A percentile compares a stretch with the other conserved stretches of the same genome.
phyloP scores from a whole-genome alignment of 2,113 vertebrate species.

The Charadrius vociferus region DNA sequence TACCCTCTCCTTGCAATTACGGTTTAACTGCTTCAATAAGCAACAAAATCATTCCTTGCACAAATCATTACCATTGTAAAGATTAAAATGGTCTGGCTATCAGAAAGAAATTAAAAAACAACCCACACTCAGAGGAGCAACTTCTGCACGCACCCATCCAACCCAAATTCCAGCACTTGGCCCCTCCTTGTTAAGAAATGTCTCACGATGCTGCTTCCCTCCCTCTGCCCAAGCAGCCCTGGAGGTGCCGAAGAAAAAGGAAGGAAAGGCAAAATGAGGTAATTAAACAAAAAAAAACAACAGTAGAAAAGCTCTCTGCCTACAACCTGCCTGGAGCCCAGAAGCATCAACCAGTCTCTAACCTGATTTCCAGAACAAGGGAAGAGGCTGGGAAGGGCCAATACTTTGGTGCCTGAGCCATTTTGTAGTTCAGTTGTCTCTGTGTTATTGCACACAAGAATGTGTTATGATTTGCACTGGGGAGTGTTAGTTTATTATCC shows the following conservation, averaged over 20 bases:
- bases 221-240: not conserved
- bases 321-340: not conserved
- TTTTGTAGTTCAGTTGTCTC: not conserved
- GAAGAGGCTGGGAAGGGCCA: not conserved
- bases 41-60: slow-evolving; percentile 35
- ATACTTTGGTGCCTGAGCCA: not conserved
- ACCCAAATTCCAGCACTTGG: not conserved
- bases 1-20: slow-evolving; percentile 40
- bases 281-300: not conserved
- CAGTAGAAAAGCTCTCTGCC: not conserved
- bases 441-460: not conserved
- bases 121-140: not conserved
- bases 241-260: not conserved
- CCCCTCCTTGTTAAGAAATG: not conserved
- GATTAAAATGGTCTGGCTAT: slow-evolving; percentile 26
- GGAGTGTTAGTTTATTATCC: not conserved
- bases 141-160: not conserved
- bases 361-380: not conserved
- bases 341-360: not conserved
- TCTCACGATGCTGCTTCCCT: not conserved
- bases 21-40: slow-evolving; percentile 51
- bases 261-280: not conserved
- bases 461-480: not conserved
- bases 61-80: slow-evolving; percentile 27
- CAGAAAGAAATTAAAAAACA: not conserved